Base-by-base conservation (phyloP, 2,113 vertebrate genomes). In the Spea bombifrons region DNA sequence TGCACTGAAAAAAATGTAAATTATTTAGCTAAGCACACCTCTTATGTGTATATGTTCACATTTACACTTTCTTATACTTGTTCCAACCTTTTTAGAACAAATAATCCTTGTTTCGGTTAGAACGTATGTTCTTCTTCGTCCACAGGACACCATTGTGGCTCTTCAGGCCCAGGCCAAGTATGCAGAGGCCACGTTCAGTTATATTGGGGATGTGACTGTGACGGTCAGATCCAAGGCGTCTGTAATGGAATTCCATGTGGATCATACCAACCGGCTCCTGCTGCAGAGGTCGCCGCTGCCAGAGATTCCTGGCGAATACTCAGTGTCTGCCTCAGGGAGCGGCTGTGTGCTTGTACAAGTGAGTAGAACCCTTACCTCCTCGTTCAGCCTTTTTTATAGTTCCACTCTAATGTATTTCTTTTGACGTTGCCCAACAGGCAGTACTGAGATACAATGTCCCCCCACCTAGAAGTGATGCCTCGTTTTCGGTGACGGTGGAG, bases 161-260 rank as follows among this genome's bases (percentile, higher is more conserved):
- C 92, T 96, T 49, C 94, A 96, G 85, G 94, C 94, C 2, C 83
- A 96, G 82, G 90, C 95, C 13, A 93, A 90, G 80, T 95, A 96
- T 0, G 92, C 89, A 17, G 75, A 86, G 0, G 84, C 87, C 84
- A 92, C 88, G 0, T 92, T 90, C 81, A 90, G 83, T 55, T 55
- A 79, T 1, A 63, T 5, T 64, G 61, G 57, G 13, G 30, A 47
- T 5, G 47, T 9, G 13, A 2, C 3, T 16, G 8, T 12, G 12
- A 55, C 0, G 9, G 45, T 67, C 75, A 72, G 3, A 6, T 81
- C 15, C 16, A 52, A 66, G 76, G 2, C 4, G 8, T 4, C 69
- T 81, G 71, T 80, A 16, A 65, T 12, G 12, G 2, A 1, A 4
- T 46, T 75, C 5, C 53, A 48, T 82, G 48, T 75, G 5, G 82